Evolutionary conservation across 2,113 vertebrate genomes (phyloP), one percentile per base, ranked within the genome.

Genomic region (Spea bombifrons): DNA sequence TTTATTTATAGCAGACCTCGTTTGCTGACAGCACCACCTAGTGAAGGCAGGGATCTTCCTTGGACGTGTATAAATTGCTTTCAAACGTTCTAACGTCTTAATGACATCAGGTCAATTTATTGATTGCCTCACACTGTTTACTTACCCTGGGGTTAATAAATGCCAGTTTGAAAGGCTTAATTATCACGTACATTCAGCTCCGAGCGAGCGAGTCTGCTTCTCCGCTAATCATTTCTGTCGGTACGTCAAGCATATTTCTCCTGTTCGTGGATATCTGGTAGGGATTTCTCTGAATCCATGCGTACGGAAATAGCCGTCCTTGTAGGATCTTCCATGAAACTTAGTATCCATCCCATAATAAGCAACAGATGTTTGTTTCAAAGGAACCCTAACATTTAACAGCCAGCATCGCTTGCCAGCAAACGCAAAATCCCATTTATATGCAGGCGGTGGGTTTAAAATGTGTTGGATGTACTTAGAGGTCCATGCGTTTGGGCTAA

Each of bases 51-150:
- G 5, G 17, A 47, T 74, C 45, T 61, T 0, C 2, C 49, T 15
- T 47, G 9, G 63, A 66, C 15, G 73, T 46, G 5, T 17, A 5
- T 17, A 12, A 55, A 2, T 43, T 46, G 6, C 10, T 44, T 46
- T 75, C 50, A 8, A 65, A 16, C 64, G 46, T 12, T 2, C 5
- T 7, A 16, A 5, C 3, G 13, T 45, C 48, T 45, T 44, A 57
- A 6, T 69, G 50, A 69, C 75, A 49, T 68, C 65, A 50, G 12
- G 30, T 8, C 3, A n/a, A 16, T 7, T 7, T 43, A 69, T 69
- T 17, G 75, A 76, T 76, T 46, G 66, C 15, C 75, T 47, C 53
- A 47, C 59, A 13, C 44, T 69, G 48, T 45, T 75, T 53, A 57
- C 69, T 59, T 43, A 76, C 75, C 53, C 53, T 52, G 5, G 66